Conservation (phyloP, 2,113 vertebrate species). For the Girardinichthys multiradiatus region DNA sequence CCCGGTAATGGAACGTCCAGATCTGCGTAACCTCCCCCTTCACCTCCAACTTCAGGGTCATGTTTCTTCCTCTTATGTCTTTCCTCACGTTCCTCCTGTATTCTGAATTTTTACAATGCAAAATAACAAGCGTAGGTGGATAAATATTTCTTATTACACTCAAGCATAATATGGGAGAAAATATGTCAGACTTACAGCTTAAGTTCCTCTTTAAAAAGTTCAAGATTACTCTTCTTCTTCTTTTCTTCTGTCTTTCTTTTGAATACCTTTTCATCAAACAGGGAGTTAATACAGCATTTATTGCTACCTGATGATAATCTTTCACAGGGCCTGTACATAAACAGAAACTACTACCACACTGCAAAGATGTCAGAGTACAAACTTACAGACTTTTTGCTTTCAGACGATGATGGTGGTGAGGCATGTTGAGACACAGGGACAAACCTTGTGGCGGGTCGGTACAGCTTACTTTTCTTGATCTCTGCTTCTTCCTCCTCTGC, state of each 20-base stretch:
- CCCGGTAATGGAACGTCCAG: slow-evolving; percentile 72
- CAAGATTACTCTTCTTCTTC: slow-evolving; percentile 85
- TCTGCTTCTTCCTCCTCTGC: slow-evolving; percentile 81
- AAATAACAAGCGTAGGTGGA: neutral
- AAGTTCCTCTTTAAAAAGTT: slow-evolving; percentile 85
- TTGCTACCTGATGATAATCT: neutral
- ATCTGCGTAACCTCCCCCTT: slow-evolving; percentile 62
- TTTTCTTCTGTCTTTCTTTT: slow-evolving; percentile 83
- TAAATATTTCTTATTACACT: neutral
- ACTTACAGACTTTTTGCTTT: slow-evolving; percentile 79
- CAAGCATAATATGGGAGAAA: neutral
- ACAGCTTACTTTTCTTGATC: slow-evolving; percentile 79
- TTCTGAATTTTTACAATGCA: slow-evolving; percentile 63
- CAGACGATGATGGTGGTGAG: slow-evolving; percentile 52
- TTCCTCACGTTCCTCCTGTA: slow-evolving; percentile 85
- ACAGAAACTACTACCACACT: neutral
- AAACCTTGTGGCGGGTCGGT: slow-evolving; percentile 79
- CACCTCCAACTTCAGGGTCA: slow-evolving; percentile 61
- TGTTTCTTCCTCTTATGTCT: slow-evolving; percentile 80
- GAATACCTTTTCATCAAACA: slow-evolving; percentile 60
- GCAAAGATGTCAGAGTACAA: neutral
- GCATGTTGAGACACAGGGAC: slow-evolving; percentile 63
- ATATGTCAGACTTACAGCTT: slow-evolving; percentile 75
- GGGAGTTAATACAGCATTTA: neutral
- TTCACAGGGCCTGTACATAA: neutral